These are phyloP conservation scores for Psittacula cyanocephala DNA, from an alignment of 2,113 vertebrate genomes.

Conservation along the genomic window DNA sequence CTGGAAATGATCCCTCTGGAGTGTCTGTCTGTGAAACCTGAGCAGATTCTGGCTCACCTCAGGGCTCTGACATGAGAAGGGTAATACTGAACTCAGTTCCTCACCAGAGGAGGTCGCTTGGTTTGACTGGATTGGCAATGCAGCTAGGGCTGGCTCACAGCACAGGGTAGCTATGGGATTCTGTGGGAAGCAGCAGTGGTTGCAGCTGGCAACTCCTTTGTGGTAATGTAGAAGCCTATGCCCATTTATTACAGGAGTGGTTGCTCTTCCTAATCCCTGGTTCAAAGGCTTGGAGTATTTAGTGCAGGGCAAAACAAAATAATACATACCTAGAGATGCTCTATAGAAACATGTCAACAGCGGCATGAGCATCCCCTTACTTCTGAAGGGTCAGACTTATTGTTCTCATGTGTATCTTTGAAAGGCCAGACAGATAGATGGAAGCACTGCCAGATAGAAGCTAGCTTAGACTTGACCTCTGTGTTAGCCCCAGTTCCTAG, in stretches of 20 bases:
- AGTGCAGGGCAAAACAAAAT: neutral
- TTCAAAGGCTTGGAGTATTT: neutral
- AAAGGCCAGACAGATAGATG: neutral
- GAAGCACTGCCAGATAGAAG: neutral
- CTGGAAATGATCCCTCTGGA: neutral
- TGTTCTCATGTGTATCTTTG: neutral
- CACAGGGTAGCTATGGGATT: neutral
- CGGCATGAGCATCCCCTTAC: neutral
- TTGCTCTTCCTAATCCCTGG: neutral
- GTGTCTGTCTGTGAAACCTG: neutral
- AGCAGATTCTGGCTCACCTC: neutral
- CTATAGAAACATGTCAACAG: neutral
- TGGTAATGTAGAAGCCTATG: neutral
- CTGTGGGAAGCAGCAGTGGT: neutral
- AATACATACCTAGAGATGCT: neutral
- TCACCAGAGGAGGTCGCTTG: neutral
- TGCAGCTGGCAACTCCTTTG: neutral
- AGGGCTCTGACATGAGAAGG: neutral
- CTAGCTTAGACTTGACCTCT: neutral
- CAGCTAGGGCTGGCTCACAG: neutral
- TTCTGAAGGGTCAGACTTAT: fast-evolving
- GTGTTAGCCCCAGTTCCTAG: neutral
- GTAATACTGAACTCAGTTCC: neutral
- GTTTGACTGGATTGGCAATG: neutral
- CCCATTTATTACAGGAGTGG: neutral